A percentile compares a stretch with the other conserved stretches of the same genome.
These are phyloP conservation scores for Ligdia adustata DNA, from an alignment of 2,888 invertebrate species.

Conservation along the genomic window DNA sequence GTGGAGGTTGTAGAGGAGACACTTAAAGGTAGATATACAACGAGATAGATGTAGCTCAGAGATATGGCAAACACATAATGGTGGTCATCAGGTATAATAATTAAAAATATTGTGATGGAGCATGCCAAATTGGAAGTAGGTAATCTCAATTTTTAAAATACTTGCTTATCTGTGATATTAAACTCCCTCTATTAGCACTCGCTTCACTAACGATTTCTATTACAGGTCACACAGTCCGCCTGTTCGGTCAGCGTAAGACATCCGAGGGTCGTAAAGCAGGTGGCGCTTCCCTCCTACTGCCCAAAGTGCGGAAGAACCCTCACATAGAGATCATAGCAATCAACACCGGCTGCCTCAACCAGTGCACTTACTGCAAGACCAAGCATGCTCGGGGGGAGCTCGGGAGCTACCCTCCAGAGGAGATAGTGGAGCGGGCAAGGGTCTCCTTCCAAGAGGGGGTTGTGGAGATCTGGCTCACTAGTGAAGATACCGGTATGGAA, in stretches of 20 bases:
- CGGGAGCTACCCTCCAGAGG: conserved; percentile 96
- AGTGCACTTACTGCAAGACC: conserved; percentile 99
- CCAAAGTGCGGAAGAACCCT: conserved; percentile 98
- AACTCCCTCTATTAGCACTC: too few species aligned
- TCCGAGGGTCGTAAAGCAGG: conserved; percentile 90
- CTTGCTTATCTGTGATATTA: too few species aligned
- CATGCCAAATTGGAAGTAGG: too few species aligned
- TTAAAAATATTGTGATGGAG: too few species aligned
- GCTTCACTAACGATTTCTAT: background rate
- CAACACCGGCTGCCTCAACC: conserved; percentile 98
- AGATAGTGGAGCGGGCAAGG: conserved; percentile 93
- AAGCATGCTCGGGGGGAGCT: conserved; percentile 98
- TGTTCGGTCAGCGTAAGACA: conserved; percentile 92
- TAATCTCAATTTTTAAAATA: too few species aligned
- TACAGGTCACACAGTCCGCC: conserved; percentile 88
- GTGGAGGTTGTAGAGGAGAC: conserved; percentile 99
- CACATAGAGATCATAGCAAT: conserved; percentile 98
- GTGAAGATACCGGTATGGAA: conserved; percentile 99
- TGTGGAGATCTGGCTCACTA: conserved; percentile 98
- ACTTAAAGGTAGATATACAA: conserved; percentile 88
- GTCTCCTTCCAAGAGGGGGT: conserved; percentile 97
- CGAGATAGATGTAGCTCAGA: background rate
- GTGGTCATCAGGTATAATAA: too few species aligned
- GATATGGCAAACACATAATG: background rate
- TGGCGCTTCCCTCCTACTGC: conserved; percentile 93